A percentile compares a stretch with the other conserved stretches of the same genome.
phyloP scores from a whole-genome alignment of 2,888 invertebrate species.

The Latrodectus elegans region DNA sequence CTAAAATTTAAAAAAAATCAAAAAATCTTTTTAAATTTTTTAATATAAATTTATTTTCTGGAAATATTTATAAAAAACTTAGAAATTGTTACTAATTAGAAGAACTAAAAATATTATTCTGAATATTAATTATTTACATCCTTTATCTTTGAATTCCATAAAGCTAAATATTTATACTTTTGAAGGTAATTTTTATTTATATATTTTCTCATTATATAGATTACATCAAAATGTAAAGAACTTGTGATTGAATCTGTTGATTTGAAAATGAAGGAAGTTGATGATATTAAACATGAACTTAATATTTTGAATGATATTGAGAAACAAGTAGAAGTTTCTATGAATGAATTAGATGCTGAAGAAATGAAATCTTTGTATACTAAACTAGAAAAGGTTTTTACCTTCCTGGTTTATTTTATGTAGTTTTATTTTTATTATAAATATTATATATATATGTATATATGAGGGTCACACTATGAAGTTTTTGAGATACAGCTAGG shows the following conservation, averaged over 20 bases:
- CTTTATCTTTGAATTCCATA: neutral
- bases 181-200: neutral
- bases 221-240: conserved; percentile 27
- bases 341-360: conserved; percentile 17
- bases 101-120: neutral
- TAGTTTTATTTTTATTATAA: no score
- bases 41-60: no score
- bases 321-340: conserved; percentile 7
- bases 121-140: neutral
- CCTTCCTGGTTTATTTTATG: no score
- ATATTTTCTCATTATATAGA: conserved; percentile 12
- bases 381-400: conserved; percentile 38
- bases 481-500: no score
- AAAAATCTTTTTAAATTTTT: no score
- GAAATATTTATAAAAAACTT: no score
- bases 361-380: conserved; percentile 16
- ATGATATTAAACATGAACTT: conserved; percentile 9
- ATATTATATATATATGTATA: no score
- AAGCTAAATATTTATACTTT: no score
- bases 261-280: conserved; percentile 50
- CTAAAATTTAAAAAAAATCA: no score
- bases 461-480: no score
- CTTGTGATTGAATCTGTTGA: conserved; percentile 42
- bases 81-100: no score
- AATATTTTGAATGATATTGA: conserved; percentile 20